Percentiles rank a stretch among this genome's conserved stretches.
Evolutionary conservation across 2,888 invertebrate genomes (phyloP).

Genomic region (Drosophila borealis): DNA sequence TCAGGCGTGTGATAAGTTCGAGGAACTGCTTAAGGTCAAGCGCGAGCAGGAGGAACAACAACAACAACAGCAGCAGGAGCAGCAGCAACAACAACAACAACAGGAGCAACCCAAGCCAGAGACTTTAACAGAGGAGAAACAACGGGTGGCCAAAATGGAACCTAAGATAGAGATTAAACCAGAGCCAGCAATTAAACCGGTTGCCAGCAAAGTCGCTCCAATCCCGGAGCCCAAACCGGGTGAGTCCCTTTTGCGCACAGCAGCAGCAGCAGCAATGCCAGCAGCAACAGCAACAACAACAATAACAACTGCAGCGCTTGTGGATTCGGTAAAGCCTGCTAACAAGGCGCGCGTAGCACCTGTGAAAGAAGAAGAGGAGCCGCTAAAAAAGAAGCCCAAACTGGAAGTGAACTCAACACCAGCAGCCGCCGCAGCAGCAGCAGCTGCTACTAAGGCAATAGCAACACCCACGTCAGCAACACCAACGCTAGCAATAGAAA

Average conservation of each 20-base stretch:
- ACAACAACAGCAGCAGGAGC: slow-evolving; percentile 17
- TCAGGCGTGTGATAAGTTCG: slow-evolving; percentile 78
- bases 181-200: slow-evolving; percentile 6
- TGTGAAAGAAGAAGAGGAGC: slow-evolving; percentile 67
- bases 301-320: slow-evolving; percentile 4
- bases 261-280: slow-evolving; percentile 18
- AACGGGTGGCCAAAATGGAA: slow-evolving; percentile 42
- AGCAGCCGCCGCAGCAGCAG: not conserved
- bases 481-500: not conserved
- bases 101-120: slow-evolving; percentile 18
- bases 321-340: slow-evolving; percentile 41
- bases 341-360: slow-evolving; percentile 34
- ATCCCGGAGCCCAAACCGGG: slow-evolving; percentile 64
- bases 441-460: slow-evolving; percentile 6
- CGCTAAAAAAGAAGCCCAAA: slow-evolving; percentile 71
- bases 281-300: slow-evolving; percentile 17
- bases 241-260: slow-evolving; percentile 56
- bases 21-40: slow-evolving; percentile 70
- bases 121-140: slow-evolving; percentile 3
- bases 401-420: slow-evolving; percentile 37
- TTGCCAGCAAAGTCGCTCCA: slow-evolving; percentile 38
- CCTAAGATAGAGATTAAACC: slow-evolving; percentile 31
- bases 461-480: slow-evolving; percentile 10
- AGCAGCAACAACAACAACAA: not conserved
- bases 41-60: slow-evolving; percentile 53